These are phyloP conservation scores for Brevimyrus niger DNA, from an alignment of 2,113 vertebrate species.

Conservation along the genomic window DNA sequence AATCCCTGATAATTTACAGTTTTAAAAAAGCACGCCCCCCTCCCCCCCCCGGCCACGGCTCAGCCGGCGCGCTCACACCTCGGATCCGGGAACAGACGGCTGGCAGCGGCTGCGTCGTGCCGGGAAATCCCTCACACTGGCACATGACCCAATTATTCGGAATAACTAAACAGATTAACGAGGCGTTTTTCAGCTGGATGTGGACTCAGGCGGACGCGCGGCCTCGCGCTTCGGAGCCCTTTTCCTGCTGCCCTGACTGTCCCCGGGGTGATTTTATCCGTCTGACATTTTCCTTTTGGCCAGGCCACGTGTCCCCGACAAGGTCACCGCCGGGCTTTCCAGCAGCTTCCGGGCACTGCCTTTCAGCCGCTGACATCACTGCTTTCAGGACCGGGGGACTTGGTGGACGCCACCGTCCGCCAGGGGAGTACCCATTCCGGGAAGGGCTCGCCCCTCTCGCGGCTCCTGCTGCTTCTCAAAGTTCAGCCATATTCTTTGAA, in stretches of 20 bases:
- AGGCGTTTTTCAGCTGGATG: constrained; percentile 95
- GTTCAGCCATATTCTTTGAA: neutral
- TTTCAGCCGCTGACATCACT: constrained; percentile 40
- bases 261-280: constrained; percentile 56
- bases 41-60: constrained; percentile 78
- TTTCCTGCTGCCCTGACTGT: constrained; percentile 45
- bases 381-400: neutral
- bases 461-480: neutral
- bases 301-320: constrained; percentile 50
- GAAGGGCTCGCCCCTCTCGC: neutral
- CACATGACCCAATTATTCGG: constrained; percentile 98
- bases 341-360: constrained; percentile 42
- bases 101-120: constrained; percentile 96
- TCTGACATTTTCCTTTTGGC: constrained; percentile 50
- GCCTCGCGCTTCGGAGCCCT: constrained; percentile 67
- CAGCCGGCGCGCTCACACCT: constrained; percentile 99
- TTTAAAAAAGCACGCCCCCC: constrained; percentile 98
- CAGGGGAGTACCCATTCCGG: neutral
- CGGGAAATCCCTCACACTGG: constrained; percentile 92
- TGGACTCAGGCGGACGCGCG: constrained; percentile 92
- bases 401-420: neutral
- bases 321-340: constrained; percentile 41
- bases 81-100: constrained; percentile 96
- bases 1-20: constrained; percentile 99
- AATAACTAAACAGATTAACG: constrained; percentile 99